phyloP scores from a whole-genome alignment of 2,797 vertebrate genomes.

The Tokudaia muenninki region DNA sequence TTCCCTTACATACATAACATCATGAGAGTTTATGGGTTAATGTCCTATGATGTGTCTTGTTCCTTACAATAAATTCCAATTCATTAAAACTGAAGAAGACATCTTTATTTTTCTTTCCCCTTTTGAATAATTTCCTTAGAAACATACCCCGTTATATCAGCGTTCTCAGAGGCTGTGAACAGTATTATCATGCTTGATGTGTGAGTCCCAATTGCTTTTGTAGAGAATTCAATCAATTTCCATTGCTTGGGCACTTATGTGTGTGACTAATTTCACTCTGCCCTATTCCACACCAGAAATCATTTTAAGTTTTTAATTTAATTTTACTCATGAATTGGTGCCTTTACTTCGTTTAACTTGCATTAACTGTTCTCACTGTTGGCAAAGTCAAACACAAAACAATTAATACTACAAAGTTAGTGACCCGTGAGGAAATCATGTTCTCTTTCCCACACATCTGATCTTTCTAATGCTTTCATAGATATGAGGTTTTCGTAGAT shows the following conservation, averaged over 20 bases:
- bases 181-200: not conserved
- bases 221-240: conserved; percentile 21
- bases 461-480: conserved; percentile 48
- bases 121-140: conserved; percentile 40
- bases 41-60: not conserved
- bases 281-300: conserved; percentile 36
- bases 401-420: not conserved
- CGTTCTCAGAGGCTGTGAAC: conserved; percentile 44
- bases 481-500: not conserved
- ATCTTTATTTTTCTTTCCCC: conserved; percentile 50
- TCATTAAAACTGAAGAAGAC: conserved; percentile 23
- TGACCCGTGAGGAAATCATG: not conserved
- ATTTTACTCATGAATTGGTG: not conserved
- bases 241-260: not conserved
- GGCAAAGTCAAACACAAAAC: conserved; percentile 19
- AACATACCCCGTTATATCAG: not conserved
- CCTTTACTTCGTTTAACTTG: conserved; percentile 50
- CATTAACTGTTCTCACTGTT: conserved; percentile 40
- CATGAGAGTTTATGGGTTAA: not conserved
- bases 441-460: not conserved
- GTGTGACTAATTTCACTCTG: conserved; percentile 37
- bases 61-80: not conserved
- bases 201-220: conserved; percentile 16
- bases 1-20: conserved; percentile 42
- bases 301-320: conserved; percentile 66